Evolutionary conservation across 2,113 vertebrate genomes (phyloP).

Genomic region (Myiozetetes cayanensis): DNA sequence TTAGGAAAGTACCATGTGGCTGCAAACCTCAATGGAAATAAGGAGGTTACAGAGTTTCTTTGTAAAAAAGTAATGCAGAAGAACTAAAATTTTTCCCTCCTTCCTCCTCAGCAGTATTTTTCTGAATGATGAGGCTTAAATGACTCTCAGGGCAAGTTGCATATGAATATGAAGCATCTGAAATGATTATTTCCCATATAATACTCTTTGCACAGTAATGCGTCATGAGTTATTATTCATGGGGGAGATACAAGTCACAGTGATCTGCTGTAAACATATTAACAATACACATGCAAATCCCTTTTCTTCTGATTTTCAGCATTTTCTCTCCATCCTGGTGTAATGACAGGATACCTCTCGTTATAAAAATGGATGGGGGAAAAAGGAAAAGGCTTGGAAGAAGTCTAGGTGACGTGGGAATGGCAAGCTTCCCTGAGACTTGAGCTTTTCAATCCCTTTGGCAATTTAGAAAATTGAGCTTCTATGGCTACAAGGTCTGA

Average conservation of each 20-base stretch:
- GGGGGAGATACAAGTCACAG: background rate
- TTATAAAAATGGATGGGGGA: background rate
- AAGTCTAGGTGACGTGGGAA: background rate
- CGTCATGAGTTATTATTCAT: background rate
- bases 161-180: conserved; percentile 55
- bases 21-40: background rate
- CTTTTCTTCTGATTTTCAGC: background rate
- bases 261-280: background rate
- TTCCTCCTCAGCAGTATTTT: background rate
- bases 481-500: background rate
- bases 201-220: background rate
- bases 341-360: background rate
- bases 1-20: background rate
- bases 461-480: background rate
- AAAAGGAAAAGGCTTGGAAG: background rate
- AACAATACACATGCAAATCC: background rate
- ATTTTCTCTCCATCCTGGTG: background rate
- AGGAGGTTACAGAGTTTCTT: background rate
- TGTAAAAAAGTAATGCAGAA: background rate
- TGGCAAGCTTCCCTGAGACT: background rate
- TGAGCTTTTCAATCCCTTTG: background rate
- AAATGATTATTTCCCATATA: conserved; percentile 8
- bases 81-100: background rate
- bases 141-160: conserved; percentile 1
- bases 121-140: background rate